These are phyloP conservation scores for Chelonus formosanus DNA, from an alignment of 2,888 invertebrate species.

Conservation along the genomic window DNA sequence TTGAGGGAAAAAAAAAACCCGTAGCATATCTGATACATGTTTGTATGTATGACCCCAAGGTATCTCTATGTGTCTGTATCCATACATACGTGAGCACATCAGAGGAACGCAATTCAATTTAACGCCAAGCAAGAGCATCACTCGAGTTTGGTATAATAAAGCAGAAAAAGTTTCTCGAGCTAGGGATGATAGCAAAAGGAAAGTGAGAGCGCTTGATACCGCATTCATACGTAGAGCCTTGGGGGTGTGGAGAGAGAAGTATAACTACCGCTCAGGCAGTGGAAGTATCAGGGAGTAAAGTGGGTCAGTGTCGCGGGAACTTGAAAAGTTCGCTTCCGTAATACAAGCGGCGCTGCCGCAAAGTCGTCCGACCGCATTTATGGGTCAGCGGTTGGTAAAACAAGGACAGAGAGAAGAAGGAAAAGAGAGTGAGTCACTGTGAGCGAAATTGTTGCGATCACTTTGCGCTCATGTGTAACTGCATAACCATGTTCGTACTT, in stretches of 20 bases:
- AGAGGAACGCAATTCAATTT: conserved; percentile 8
- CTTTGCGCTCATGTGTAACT: conserved; percentile 23
- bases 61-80: no score
- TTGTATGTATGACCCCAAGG: no score
- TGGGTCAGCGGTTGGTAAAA: conserved; percentile 57
- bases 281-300: conserved; percentile 54
- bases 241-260: conserved; percentile 32
- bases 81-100: neutral
- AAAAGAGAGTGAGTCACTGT: conserved; percentile 22
- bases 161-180: conserved; percentile 29
- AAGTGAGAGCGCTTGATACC: conserved; percentile 58
- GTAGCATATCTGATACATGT: no score
- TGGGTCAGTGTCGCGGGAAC: conserved; percentile 65
- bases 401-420: conserved; percentile 42
- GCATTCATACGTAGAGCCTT: conserved; percentile 57
- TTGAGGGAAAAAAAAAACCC: no score
- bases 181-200: conserved; percentile 43
- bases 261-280: conserved; percentile 31
- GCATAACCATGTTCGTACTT: conserved; percentile 12
- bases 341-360: conserved; percentile 52
- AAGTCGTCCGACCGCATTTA: conserved; percentile 55
- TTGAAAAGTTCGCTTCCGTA: conserved; percentile 65
- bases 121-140: neutral
- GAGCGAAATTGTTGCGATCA: conserved; percentile 25
- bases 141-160: conserved; percentile 12